Percentiles rank a stretch among this genome's conserved stretches.
Evolutionary conservation across 1,140 invertebrate species (phyloP).

Genomic region (Caenorhabditis remanei): DNA sequence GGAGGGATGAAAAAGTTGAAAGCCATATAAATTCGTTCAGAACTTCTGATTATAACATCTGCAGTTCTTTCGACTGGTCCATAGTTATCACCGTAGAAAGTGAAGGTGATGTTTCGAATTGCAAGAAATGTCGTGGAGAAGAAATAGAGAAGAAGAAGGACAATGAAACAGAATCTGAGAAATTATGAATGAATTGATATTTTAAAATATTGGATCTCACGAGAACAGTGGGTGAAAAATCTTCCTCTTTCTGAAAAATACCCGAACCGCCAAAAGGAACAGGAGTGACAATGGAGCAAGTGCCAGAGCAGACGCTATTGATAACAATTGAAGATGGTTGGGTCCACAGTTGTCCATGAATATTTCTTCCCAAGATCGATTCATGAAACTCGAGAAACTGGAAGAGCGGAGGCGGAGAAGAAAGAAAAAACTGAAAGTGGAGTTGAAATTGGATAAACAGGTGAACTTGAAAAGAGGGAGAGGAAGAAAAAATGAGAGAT

Average conservation of each 20-base stretch:
- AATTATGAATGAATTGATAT: not conserved
- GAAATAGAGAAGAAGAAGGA: not conserved
- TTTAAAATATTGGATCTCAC: not conserved
- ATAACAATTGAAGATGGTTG: not conserved
- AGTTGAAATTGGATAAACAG: conserved; percentile 3
- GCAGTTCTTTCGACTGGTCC: not conserved
- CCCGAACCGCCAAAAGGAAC: not conserved
- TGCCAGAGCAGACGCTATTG: not conserved
- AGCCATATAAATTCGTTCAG: conserved; percentile 19
- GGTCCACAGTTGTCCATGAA: conserved; percentile 35
- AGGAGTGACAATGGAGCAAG: not conserved
- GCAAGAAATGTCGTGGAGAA: conserved; percentile 3
- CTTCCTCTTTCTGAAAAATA: not conserved
- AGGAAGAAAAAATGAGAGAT: not conserved
- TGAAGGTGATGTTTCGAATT: not conserved
- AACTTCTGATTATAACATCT: not conserved
- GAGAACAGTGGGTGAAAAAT: conserved; percentile 32
- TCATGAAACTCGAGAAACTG: not conserved
- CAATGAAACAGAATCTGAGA: conserved; percentile 27
- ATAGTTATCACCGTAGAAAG: conserved; percentile 9
- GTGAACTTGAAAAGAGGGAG: not conserved
- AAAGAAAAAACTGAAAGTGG: not conserved
- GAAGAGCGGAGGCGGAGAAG: not conserved
- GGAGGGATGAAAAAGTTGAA: conserved; percentile 31
- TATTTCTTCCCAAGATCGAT: conserved; percentile 39